Conservation (phyloP, 2,888 invertebrate genomes). For the Hypercompe scribonia region DNA sequence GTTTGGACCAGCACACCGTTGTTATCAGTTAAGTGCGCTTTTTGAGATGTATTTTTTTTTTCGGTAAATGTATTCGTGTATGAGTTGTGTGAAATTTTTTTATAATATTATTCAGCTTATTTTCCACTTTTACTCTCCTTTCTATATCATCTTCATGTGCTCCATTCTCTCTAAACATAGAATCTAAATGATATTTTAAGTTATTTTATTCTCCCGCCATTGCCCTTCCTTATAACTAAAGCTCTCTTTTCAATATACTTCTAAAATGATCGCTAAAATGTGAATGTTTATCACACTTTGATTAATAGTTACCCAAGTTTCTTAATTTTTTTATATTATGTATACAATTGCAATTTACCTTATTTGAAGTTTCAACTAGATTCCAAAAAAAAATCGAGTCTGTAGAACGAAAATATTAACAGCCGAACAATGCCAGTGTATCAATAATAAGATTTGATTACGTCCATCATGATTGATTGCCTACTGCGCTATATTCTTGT, state of each 20-base stretch:
- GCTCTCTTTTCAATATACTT: neutral
- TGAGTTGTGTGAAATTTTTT: no score
- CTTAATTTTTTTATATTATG: neutral
- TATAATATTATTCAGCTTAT: no score
- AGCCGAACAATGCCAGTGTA: slow-evolving; percentile 1
- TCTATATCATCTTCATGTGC: no score
- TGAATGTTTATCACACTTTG: neutral
- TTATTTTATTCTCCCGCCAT: neutral
- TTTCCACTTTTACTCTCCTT: no score
- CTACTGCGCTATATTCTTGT: slow-evolving; percentile 13
- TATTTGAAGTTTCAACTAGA: neutral
- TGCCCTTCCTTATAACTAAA: neutral
- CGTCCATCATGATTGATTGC: slow-evolving; percentile 11
- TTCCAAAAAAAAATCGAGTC: neutral
- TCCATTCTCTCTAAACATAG: no score
- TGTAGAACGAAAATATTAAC: neutral
- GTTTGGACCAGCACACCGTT: no score
- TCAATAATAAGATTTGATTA: slow-evolving; percentile 14
- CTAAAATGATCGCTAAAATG: no score
- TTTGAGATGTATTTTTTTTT: no score
- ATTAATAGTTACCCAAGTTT: neutral
- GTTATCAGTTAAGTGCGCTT: no score
- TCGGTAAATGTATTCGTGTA: no score
- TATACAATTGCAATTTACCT: neutral
- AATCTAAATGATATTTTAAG: no score